A percentile compares a stretch with the other conserved stretches of the same genome.
Evolutionary conservation across 2,113 vertebrate genomes (phyloP).

Genomic region (Micronisus gabar): DNA sequence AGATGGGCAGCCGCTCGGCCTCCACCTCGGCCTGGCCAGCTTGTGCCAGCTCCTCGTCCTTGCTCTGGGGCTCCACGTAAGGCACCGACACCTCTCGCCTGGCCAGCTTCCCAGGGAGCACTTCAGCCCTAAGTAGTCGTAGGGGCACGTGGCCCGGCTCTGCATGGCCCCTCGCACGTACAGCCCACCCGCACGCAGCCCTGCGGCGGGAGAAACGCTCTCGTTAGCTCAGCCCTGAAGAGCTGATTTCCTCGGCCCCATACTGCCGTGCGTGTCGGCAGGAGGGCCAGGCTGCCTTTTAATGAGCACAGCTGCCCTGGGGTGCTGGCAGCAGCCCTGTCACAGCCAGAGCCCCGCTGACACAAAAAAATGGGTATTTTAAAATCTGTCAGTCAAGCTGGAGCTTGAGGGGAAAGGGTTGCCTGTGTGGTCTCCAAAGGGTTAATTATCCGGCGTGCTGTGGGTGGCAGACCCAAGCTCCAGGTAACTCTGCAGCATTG

Average conservation of each 20-base stretch:
- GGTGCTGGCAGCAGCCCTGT: not conserved
- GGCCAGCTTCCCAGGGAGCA: rapidly evolving
- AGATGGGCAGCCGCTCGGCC: not conserved
- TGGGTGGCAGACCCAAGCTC: not conserved
- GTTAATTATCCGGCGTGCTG: not conserved
- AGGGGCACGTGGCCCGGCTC: rapidly evolving
- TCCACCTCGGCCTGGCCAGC: conserved; percentile 12
- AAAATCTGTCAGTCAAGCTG: not conserved
- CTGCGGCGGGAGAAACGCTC: rapidly evolving
- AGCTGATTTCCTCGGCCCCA: not conserved
- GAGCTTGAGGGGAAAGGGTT: not conserved
- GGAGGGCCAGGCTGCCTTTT: not conserved
- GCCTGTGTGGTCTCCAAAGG: not conserved
- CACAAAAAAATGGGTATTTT: not conserved
- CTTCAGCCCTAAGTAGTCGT: rapidly evolving
- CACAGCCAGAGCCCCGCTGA: rapidly evolving
- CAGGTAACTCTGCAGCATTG: not conserved
- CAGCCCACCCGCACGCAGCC: not conserved
- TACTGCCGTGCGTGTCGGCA: rapidly evolving
- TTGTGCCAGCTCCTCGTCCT: conserved; percentile 57
- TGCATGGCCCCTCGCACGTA: rapidly evolving
- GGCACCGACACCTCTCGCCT: not conserved
- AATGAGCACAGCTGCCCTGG: not conserved
- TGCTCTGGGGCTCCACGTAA: conserved; percentile 56
- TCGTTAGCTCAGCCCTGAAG: not conserved